phyloP scores from a whole-genome alignment of 2,797 vertebrate genomes.

The Toxotes lorentzi region DNA sequence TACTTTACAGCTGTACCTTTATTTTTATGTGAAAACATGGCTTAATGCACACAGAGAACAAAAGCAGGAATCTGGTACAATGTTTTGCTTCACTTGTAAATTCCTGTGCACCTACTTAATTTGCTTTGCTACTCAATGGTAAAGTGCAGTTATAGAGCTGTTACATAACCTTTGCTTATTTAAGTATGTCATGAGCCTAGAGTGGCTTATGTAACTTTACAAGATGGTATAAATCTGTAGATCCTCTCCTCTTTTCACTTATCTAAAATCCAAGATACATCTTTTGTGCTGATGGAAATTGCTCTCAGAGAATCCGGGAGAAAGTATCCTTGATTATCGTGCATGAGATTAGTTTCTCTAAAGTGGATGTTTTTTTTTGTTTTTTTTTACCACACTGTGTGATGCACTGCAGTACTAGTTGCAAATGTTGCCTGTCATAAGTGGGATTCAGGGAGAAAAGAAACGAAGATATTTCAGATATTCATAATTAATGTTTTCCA shows the following conservation, averaged over 20 bases:
- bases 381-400: conserved; percentile 49
- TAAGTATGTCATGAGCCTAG: conserved; percentile 85
- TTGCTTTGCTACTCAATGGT: conserved; percentile 79
- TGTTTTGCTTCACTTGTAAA: conserved; percentile 86
- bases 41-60: conserved; percentile 83
- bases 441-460: conserved; percentile 34
- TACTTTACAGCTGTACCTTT: conserved; percentile 85
- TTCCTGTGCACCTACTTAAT: conserved; percentile 85
- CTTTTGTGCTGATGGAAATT: conserved; percentile 72
- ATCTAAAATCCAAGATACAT: conserved; percentile 76
- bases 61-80: conserved; percentile 85
- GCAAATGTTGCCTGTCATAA: conserved; percentile 57
- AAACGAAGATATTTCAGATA: conserved; percentile 53
- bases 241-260: conserved; percentile 72
- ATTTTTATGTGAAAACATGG: conserved; percentile 83
- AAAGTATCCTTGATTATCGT: conserved; percentile 66
- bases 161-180: conserved; percentile 87
- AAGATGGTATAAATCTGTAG: conserved; percentile 83
- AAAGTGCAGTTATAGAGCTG: conserved; percentile 80
- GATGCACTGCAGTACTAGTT: conserved; percentile 42
- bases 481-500: conserved; percentile 64
- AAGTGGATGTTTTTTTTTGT: conserved; percentile 51
- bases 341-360: conserved; percentile 69
- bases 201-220: conserved; percentile 88
- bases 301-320: conserved; percentile 59